These are phyloP conservation scores for Alosa alosa DNA, from an alignment of 2,113 vertebrate species.

Conservation along the genomic window DNA sequence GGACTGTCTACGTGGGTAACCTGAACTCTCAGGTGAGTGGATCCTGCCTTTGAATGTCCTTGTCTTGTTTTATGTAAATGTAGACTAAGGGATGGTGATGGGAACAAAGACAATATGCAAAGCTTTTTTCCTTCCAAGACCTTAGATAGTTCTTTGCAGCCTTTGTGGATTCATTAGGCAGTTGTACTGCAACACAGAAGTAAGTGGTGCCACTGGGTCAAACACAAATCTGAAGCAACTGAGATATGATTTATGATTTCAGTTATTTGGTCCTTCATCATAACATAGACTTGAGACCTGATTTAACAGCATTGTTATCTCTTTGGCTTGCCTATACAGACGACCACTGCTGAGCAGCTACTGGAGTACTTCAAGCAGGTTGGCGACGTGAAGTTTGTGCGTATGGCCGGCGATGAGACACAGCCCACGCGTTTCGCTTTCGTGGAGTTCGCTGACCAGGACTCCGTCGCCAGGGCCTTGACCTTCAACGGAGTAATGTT, in stretches of 20 bases:
- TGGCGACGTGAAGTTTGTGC: slow-evolving; percentile 94
- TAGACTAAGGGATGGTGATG: too few relatives aligned
- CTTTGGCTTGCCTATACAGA: slow-evolving; percentile 63
- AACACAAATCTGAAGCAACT: too few relatives aligned
- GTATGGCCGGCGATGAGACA: slow-evolving; percentile 96
- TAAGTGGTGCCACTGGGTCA: too few relatives aligned
- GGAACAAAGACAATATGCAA: too few relatives aligned
- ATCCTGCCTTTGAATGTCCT: slow-evolving; percentile 9
- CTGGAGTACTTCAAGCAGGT: slow-evolving; percentile 96
- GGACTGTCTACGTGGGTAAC: slow-evolving; percentile 95
- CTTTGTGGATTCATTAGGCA: too few relatives aligned
- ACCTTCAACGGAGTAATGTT: slow-evolving; percentile 98
- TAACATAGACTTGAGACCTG: background rate
- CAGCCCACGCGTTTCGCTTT: slow-evolving; percentile 95
- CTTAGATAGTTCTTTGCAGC: too few relatives aligned
- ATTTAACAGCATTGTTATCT: background rate
- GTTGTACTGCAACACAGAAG: too few relatives aligned
- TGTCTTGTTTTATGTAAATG: too few relatives aligned
- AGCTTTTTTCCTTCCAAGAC: too few relatives aligned
- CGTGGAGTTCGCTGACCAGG: slow-evolving; percentile 93
- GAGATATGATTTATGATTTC: background rate
- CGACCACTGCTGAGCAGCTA: slow-evolving; percentile 90
- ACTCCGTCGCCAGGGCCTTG: slow-evolving; percentile 88
- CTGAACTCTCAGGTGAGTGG: slow-evolving; percentile 89
- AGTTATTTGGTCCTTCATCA: background rate